Evolutionary conservation across 1,140 invertebrate genomes (phyloP), one percentile per base, ranked within the genome.

Genomic region (Caenorhabditis brenneri): DNA sequence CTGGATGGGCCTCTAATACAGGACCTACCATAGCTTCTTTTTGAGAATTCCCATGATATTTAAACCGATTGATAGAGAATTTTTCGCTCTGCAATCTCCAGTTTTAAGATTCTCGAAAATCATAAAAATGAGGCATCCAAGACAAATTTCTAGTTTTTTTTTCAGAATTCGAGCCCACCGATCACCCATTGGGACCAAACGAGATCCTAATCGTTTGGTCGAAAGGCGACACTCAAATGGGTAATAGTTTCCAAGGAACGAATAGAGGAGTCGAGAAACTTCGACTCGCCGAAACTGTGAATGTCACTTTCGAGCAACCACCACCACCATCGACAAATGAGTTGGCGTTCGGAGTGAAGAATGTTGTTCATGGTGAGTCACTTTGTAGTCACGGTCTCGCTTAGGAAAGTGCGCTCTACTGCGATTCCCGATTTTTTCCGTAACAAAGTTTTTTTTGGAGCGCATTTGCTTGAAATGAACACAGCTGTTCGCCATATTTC

Each of bases 171-270:
- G 95, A 97, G 85, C 93, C 94, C 0, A 94, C 95, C 0, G 96
- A 97, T 92, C 95, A 97, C 87, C 93, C 94, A 0, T 94, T 97
- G 51, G 93, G 94, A 69, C 93, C 96, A 86, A 94, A 93, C 78
- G 88, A 93, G n/a, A 97, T 96, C 94, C 95, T 97, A 88, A 94
- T 97, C 0, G 96, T 97, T 88, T 98, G 96, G 95, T 95, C 96
- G 0, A 93, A 94, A 87, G 96, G 96, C 48, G 69, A 84, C n/a
- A 80, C 19, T 22, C 49, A 84, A 27, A 58, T 81, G 80, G 49
- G 49, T 31, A 36, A 19, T n/a, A 36, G 2, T 16, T 49, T 49
- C 27, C 49, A 58, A 24, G 53, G 53, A 58, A 58, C 31, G 12
- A 58, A 81, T 36, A 39, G 53, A 81, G 51, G 79, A 51, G 79